These are phyloP conservation scores for Equus przewalskii DNA, from an alignment of 2,113 vertebrate genomes.

Conservation along the genomic window DNA sequence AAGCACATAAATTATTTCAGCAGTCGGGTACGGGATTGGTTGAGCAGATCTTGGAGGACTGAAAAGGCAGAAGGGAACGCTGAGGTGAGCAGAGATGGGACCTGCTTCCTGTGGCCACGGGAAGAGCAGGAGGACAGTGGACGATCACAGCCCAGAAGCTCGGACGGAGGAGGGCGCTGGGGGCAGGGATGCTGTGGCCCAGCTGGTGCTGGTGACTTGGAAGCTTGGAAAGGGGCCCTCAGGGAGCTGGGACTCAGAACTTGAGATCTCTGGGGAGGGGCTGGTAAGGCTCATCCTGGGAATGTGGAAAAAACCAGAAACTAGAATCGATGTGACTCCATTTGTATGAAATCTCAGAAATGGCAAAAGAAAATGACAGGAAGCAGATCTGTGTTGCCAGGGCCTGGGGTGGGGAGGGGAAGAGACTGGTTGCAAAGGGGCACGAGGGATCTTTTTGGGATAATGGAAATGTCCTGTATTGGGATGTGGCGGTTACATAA, in stretches of 20 bases:
- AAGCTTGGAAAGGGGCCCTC: background rate
- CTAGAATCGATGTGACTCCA: background rate
- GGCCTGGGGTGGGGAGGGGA: background rate
- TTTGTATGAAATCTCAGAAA: background rate
- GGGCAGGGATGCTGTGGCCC: background rate
- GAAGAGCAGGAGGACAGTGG: background rate
- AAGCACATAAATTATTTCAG: background rate
- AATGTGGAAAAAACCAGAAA: background rate
- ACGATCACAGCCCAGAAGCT: background rate
- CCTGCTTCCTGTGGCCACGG: accelerated
- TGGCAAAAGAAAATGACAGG: background rate
- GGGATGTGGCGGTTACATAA: background rate
- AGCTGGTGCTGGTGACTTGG: background rate
- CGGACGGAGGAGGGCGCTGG: background rate
- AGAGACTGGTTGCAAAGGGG: too few species aligned
- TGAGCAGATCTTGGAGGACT: background rate
- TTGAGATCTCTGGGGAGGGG: background rate
- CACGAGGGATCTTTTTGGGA: accelerated
- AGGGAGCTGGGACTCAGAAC: background rate
- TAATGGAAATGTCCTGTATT: background rate
- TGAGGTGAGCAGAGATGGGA: background rate
- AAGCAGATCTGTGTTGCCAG: background rate
- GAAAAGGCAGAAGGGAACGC: background rate
- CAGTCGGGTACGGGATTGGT: background rate
- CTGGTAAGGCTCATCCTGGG: background rate